Evolutionary conservation across 2,113 vertebrate species (phyloP).

Genomic region (Trogon melanurus): DNA sequence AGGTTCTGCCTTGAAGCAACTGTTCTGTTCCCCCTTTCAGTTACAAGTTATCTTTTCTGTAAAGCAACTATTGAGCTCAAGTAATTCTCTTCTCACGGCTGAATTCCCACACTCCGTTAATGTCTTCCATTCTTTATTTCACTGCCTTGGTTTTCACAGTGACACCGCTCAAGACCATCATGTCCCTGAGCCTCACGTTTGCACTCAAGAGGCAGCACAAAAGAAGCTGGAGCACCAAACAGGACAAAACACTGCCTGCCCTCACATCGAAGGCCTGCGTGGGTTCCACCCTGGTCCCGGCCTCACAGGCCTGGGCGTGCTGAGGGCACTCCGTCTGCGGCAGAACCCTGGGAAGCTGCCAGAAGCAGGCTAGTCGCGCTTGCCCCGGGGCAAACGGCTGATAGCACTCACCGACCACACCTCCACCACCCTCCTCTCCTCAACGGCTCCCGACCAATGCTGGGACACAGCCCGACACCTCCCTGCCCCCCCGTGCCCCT

Average conservation of each 20-base stretch:
- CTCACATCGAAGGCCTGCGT: background rate
- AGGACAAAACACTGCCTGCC: background rate
- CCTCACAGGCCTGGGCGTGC: background rate
- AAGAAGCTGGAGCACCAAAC: no score
- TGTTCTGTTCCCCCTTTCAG: no score
- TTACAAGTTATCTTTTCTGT: no score
- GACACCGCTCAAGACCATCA: background rate
- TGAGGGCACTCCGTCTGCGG: fast-evolving
- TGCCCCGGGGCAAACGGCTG: fast-evolving
- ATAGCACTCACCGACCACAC: fast-evolving
- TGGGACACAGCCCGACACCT: no score
- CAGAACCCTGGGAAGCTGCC: background rate
- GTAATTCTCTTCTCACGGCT: no score
- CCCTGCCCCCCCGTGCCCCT: background rate
- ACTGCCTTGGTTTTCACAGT: background rate
- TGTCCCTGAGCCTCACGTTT: background rate
- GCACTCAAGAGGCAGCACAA: background rate
- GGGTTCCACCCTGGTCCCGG: background rate
- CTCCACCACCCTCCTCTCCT: background rate
- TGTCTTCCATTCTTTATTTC: no score
- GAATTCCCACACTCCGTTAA: no score
- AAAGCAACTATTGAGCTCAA: no score
- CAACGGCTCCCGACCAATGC: fast-evolving
- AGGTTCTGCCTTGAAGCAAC: no score
- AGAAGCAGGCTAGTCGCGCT: fast-evolving